phyloP scores from a whole-genome alignment of 64 coral and sea anemone genomes.

The Cladopsammia gracilis region DNA sequence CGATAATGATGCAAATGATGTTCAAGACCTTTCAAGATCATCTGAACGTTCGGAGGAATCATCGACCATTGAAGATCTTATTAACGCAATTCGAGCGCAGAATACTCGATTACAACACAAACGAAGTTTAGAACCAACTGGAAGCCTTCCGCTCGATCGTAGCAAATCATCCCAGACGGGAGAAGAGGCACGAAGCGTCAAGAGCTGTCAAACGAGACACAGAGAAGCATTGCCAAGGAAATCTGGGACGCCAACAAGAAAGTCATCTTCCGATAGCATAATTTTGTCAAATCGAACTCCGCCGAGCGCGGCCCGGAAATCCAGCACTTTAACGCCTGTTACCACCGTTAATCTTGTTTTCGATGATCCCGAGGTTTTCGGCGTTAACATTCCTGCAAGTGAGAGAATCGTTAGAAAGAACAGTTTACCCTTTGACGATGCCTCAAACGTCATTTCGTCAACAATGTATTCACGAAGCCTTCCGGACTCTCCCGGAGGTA shows the following conservation, averaged over 20 bases:
- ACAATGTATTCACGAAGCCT: not conserved
- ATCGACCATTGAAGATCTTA: conserved; percentile 49
- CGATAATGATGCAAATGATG: conserved; percentile 56
- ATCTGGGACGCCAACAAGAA: not conserved
- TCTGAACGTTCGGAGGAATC: not conserved
- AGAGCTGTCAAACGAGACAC: not conserved
- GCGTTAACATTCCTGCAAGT: not conserved
- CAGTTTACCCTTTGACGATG: not conserved
- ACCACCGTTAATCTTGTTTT: conserved; percentile 67
- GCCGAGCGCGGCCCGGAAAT: not conserved
- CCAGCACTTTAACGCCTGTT: conserved; percentile 62
- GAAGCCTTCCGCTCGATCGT: not conserved
- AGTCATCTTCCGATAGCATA: conserved; percentile 1
- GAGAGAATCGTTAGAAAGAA: not conserved
- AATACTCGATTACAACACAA: conserved; percentile 7
- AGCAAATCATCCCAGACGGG: not conserved
- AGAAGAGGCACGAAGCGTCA: not conserved
- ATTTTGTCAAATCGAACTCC: conserved; percentile 28
- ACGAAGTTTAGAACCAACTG: not conserved
- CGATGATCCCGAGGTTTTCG: conserved; percentile 47
- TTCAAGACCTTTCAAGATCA: not conserved
- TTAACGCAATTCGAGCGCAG: conserved; percentile 18
- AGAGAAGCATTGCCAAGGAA: not conserved
- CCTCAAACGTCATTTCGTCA: conserved; percentile 7
- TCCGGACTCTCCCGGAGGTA: conserved; percentile 11